Conservation (phyloP, 2,113 vertebrate species). For the Panthera tigris region DNA sequence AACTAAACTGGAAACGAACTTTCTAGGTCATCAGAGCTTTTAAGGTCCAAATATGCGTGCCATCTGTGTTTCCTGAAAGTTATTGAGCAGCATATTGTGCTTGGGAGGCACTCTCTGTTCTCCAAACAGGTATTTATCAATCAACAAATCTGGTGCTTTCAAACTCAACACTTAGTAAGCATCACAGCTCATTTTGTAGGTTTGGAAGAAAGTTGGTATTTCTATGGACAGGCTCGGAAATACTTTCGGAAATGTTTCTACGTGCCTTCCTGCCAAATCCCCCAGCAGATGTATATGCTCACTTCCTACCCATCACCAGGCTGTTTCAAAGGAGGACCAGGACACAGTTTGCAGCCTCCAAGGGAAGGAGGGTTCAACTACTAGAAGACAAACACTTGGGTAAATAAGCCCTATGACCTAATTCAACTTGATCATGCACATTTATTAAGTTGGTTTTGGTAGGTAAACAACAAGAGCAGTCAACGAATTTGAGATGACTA, state of each 20-base stretch:
- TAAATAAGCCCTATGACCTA: background rate
- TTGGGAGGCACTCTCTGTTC: constrained; percentile 53
- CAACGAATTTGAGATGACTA: background rate
- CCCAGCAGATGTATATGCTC: background rate
- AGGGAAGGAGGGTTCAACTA: background rate
- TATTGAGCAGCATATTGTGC: constrained; percentile 46
- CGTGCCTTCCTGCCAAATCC: background rate
- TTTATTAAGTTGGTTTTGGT: background rate
- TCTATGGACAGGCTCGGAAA: constrained; percentile 10
- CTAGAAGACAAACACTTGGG: background rate
- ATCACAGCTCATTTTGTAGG: constrained; percentile 45
- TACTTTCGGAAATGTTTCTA: constrained; percentile 28
- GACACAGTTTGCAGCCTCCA: background rate
- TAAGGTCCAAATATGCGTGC: background rate
- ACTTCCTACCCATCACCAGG: background rate
- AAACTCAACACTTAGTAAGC: constrained; percentile 22
- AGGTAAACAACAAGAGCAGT: background rate
- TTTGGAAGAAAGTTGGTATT: background rate
- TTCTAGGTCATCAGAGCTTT: background rate
- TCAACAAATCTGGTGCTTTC: constrained; percentile 41
- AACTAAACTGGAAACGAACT: constrained; percentile 48
- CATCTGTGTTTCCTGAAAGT: constrained; percentile 47
- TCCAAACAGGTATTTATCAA: constrained; percentile 51
- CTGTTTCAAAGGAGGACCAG: background rate
- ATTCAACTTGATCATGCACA: background rate